Base-by-base conservation (phyloP, 37 sponge, comb jelly and placozoan genomes). In the Axinella damicornis region DNA sequence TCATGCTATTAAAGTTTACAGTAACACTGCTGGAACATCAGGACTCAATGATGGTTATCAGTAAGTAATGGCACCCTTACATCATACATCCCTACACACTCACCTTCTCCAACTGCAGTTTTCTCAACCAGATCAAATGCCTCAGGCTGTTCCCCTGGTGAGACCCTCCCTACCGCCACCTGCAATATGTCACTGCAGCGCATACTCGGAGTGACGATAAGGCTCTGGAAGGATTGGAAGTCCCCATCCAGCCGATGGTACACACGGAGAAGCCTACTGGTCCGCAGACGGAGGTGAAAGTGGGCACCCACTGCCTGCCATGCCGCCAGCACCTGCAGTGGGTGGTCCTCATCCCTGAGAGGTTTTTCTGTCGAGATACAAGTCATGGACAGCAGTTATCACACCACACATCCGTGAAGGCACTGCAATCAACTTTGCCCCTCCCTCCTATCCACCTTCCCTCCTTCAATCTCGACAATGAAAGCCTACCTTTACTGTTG, bases 241-340 rank as follows among this genome's bases (percentile, higher is more conserved):
- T 72, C 74, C 14, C 70, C 70, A 30, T 54, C 54, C 32, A 82
- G 41, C 40, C 64, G 2, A n/a, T 86, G 57, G 55, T 82, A 78
- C 59, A 92, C 87, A 12, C 83, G 82, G 17, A 92, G n/a, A 30
- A 92, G 74, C 13, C 83, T 83, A 60, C 73, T 83, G 11, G 62
- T 69, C 25, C 87, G 46, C 21, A 39, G 57, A 12, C 81, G 57
- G 16, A 87, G 81, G 31, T 73, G 74, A 41, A 87, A 87, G 14
- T 66, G 67, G 63, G 59, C 37, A 21, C 57, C 37, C 59, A 16
- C 58, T 60, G 16, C 32, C 28, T 20, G 16, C 61, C 39, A 21
- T 1, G 11, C 18, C 1, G 40, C 31, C 19, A 71, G 15, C 37
- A 35, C 19, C 41, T 71, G 24, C 38, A 24, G 13, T n/a, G 54